These are phyloP conservation scores for Epinotia bilunana DNA, from an alignment of 2,888 invertebrate species.

Conservation along the genomic window DNA sequence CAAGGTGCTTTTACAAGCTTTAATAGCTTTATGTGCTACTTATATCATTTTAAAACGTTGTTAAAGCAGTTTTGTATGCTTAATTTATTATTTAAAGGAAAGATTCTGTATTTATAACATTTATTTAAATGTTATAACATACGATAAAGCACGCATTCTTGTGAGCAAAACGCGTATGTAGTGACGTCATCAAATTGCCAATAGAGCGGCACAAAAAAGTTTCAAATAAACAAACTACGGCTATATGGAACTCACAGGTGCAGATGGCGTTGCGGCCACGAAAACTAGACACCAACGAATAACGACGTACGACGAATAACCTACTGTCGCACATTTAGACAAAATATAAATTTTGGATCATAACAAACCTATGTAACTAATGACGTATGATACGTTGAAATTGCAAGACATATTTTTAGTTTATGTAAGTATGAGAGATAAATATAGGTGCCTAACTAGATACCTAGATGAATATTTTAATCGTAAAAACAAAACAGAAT, in stretches of 20 bases:
- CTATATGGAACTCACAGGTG: slow-evolving; percentile 63
- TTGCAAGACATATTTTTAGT: no score
- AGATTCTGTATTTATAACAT: neutral
- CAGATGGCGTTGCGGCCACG: slow-evolving; percentile 56
- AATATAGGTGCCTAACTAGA: no score
- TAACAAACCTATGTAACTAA: neutral
- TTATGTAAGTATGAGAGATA: no score
- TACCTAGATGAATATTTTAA: no score
- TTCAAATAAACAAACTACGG: slow-evolving; percentile 72
- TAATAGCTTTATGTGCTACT: slow-evolving; percentile 1
- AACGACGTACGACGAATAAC: no score
- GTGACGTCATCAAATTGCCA: slow-evolving; percentile 52
- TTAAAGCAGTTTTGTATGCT: neutral
- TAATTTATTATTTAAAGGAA: neutral
- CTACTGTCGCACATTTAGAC: no score
- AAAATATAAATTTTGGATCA: neutral
- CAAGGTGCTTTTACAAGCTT: slow-evolving; percentile 25
- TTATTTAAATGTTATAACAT: neutral
- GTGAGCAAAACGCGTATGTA: neutral
- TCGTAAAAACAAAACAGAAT: no score
- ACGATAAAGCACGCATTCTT: no score
- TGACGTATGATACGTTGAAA: no score
- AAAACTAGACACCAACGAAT: slow-evolving; percentile 36
- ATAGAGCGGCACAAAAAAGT: slow-evolving; percentile 67
- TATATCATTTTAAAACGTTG: neutral